Evolutionary conservation across 2,888 invertebrate genomes (phyloP), one percentile per base, ranked within the genome.

Genomic region (Anarsia innoxiella): DNA sequence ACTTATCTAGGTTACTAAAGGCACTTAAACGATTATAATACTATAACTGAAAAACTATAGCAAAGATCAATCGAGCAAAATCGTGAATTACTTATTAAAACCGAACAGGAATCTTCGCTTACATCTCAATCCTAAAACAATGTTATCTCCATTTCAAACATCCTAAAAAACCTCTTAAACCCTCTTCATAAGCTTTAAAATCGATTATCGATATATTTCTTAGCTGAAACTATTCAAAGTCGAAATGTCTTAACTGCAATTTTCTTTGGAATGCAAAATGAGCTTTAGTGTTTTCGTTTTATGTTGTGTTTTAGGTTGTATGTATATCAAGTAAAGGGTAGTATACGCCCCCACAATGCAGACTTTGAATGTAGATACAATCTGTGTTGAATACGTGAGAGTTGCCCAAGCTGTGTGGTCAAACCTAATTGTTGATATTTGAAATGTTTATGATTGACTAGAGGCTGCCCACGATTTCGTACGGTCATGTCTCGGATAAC

Each of bases 121-220:
- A 73, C 74, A 77, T 77, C 78, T 78, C 70, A 74, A 79, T 78
- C 68, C 61, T 54, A 57, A 71, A 63, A 77, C 78, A 79, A 74
- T 77, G 63, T 62, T 68, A 75, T 75, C 74, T 53, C 47, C 36
- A 37, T 39, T 45, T 40, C 32, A 23, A 23, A 46, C 53, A 31
- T 14, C 39, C 15, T 63, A 62, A 59, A 51, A 19, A 32, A 48
- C 58, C 62, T 43, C 34, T 59, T n/a, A n/a, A n/a, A 59, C 5
- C 0, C 1, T 2, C 31, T 26, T 2, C 1, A 0, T 47, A 56
- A 35, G 48, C 48, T 46, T 36, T 13, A 53, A 55, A 56, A 49
- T 60, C 12, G 35, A 37, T 32, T 14, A 40, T n/a, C 13, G 12
- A 19, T 16, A 11, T n/a, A 34, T 31, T 29, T 25, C 41, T 25